Conservation (phyloP, 1,140 invertebrate species). For the Samia ricini region DNA sequence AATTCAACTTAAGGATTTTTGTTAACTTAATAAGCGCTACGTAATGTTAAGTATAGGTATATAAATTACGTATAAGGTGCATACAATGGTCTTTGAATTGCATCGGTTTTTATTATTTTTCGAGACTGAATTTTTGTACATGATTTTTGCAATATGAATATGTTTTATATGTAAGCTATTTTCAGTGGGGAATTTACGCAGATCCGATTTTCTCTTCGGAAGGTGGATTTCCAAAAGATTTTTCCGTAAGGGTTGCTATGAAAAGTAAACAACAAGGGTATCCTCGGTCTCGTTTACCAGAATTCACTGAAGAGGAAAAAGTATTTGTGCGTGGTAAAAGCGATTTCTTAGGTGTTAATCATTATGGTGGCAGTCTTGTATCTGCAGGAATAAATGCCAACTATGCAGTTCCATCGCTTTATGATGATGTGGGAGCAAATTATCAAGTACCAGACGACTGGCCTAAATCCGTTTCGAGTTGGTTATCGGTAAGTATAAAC, state of each 20-base stretch:
- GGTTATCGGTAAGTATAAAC: constrained; percentile 15
- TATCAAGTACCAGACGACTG: constrained; percentile 9
- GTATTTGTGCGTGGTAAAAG: constrained; percentile 20
- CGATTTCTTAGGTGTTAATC: constrained; percentile 22
- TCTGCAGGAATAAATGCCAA: constrained; percentile 1
- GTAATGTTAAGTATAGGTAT: too few species aligned
- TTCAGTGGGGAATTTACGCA: constrained; percentile 21
- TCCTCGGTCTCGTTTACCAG: constrained; percentile 64
- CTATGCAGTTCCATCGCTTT: constrained; percentile 8
- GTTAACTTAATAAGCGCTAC: too few species aligned
- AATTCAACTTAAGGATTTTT: too few species aligned
- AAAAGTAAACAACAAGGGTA: constrained; percentile 68
- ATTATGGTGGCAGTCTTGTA: constrained; percentile 11
- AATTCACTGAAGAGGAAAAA: constrained; percentile 73
- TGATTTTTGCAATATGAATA: too few species aligned
- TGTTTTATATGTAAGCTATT: constrained; percentile 8
- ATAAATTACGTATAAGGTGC: too few species aligned
- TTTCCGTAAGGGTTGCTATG: constrained; percentile 68
- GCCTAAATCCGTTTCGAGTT: constrained; percentile 12
- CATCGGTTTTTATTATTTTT: too few species aligned
- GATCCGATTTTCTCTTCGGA: constrained; percentile 31
- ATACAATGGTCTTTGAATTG: too few species aligned
- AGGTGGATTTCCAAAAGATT: constrained; percentile 78
- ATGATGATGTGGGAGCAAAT: constrained; percentile 12
- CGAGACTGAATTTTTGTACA: too few species aligned